Evolutionary conservation across 1,140 invertebrate species (phyloP), one percentile per base, ranked within the genome.

Genomic region (Scaptomyza montana): DNA sequence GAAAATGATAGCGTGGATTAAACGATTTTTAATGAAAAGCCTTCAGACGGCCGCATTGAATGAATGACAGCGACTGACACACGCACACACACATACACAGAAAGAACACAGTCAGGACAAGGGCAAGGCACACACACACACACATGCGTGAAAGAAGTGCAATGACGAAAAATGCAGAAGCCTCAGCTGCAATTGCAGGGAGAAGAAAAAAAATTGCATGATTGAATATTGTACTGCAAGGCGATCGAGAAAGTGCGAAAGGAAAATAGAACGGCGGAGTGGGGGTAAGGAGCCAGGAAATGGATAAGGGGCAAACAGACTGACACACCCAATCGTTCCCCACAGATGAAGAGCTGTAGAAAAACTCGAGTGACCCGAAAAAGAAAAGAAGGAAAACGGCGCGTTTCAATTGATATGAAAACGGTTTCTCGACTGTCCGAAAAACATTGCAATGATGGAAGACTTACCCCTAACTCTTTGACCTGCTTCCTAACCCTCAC

Each of bases 1-100:
- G 73, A 77, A 85, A 85, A 82, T 82, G 79, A 87, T 82, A 90
- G 79, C 78, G 74, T 87, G 81, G 86, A 90, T 84, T 90, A 90
- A 90, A 90, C 81, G 87, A 90, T 90, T 90, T 90, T 90, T 90
- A 90, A 90, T 90, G 87, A 90, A 90, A 90, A 90, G 81, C 78
- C 81, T 85, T 82, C 77, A 85, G 78, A 78, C 60, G 78, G 77
- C 69, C 66, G 65, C 71, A 69, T 71, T 68, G 80, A 77, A 65
- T 77, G 80, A 77, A 69, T 62, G 71, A 78, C 62, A 75, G 74
- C 25, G 64, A 19, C 63, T 47, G 67, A 51, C 67, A 68, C 62
- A 80, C 67, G 53, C 65, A 68, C 62, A 57, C 47, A 60, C 41
- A 57, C 51, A 13, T 30, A 30, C 28, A 33, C 30, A 2, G 2